These are phyloP conservation scores for Heliocidaris erythrogramma DNA, from an alignment of 35 echinoderm and acorn worm species.

Conservation along the genomic window DNA sequence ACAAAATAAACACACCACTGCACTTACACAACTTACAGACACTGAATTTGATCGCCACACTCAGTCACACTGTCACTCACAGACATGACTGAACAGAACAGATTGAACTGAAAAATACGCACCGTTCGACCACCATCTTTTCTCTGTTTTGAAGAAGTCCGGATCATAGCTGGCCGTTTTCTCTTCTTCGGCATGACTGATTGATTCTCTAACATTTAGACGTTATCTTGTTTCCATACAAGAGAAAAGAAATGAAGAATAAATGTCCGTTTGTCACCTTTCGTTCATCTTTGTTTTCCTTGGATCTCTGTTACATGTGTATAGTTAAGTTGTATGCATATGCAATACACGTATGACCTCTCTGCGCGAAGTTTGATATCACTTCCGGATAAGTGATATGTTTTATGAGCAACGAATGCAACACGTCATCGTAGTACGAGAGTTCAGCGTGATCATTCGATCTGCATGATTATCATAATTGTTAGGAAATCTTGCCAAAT, in stretches of 20 bases:
- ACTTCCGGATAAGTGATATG: background rate
- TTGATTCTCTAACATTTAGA: constrained; percentile 37
- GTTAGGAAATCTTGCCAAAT: background rate
- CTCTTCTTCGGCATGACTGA: constrained; percentile 41
- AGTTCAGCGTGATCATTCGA: no score
- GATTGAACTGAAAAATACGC: background rate
- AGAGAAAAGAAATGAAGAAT: background rate
- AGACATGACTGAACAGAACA: background rate
- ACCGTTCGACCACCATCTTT: constrained; percentile 30
- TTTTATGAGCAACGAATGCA: background rate
- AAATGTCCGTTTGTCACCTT: background rate
- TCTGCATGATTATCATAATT: background rate
- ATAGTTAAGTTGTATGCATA: background rate
- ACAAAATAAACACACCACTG: background rate
- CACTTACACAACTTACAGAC: background rate
- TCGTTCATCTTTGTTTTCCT: background rate
- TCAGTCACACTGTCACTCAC: no score
- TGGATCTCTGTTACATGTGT: background rate
- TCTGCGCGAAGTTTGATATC: background rate
- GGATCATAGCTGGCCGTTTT: constrained; percentile 18
- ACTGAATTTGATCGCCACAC: no score
- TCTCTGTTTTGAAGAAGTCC: background rate
- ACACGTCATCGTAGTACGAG: background rate
- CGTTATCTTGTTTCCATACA: background rate
- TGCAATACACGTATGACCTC: background rate